phyloP scores from a whole-genome alignment of 2,797 vertebrate species.

The Gallinago nigripennis region DNA sequence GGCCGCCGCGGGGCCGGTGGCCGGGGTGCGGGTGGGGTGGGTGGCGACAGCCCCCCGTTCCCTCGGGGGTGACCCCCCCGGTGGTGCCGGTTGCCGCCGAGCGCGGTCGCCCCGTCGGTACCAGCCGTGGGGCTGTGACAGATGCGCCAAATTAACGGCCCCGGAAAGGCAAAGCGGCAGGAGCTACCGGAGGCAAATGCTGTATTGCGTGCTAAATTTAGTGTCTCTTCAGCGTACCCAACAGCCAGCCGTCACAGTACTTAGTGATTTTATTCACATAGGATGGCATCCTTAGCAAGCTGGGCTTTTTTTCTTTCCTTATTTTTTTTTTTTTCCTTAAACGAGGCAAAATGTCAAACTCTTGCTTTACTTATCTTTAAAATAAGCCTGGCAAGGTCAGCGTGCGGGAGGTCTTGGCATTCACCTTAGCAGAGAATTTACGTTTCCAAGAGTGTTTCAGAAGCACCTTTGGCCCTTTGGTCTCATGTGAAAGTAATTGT shows the following conservation, averaged over 20 bases:
- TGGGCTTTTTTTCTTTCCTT: neutral
- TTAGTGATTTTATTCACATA: neutral
- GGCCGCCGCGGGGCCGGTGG: neutral
- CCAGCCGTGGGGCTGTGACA: neutral
- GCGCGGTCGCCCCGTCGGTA: neutral
- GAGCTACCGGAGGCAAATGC: neutral
- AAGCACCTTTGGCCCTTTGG: neutral
- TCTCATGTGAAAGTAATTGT: neutral
- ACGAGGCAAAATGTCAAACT: neutral
- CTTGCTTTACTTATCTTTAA: neutral
- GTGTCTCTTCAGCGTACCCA: neutral
- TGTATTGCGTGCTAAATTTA: conserved; percentile 33
- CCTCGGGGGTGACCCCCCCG: neutral
- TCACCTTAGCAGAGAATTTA: neutral
- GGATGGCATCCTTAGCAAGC: neutral
- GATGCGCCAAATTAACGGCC: neutral
- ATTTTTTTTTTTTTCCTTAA: neutral
- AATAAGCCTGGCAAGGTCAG: neutral
- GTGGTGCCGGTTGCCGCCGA: neutral
- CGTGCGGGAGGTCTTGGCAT: accelerated
- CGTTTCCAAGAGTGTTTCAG: neutral
- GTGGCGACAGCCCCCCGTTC: neutral
- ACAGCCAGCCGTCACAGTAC: neutral
- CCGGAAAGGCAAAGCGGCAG: neutral
- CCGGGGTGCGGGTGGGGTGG: neutral